A percentile compares a stretch with the other conserved stretches of the same genome.
Conservation (phyloP, 2,113 vertebrate species). For the Lamprologus speciosus region DNA sequence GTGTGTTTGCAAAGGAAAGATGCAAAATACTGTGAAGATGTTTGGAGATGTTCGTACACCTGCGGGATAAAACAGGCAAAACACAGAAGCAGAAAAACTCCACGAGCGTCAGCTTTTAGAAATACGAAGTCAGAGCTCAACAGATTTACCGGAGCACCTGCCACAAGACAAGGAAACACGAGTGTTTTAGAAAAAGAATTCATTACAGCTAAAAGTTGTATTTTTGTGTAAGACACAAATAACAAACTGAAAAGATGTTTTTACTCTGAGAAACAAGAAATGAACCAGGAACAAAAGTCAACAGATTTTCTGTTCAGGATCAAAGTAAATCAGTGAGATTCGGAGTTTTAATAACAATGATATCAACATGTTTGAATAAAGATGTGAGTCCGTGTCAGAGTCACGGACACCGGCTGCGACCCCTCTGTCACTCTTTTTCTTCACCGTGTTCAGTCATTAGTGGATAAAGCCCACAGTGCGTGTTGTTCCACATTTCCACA, state of each 20-base stretch:
- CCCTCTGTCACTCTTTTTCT: background rate
- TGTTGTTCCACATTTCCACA: background rate
- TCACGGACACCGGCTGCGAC: background rate
- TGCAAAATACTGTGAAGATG: background rate
- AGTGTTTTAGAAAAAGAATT: background rate
- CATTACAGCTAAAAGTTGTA: background rate
- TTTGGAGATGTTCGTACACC: accelerated
- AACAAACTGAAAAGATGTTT: background rate
- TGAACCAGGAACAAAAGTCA: background rate
- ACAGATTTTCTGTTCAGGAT: accelerated
- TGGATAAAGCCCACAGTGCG: background rate
- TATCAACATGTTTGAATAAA: accelerated
- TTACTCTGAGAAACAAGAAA: background rate
- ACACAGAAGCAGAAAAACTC: background rate
- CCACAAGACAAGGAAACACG: background rate
- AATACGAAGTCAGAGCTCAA: background rate
- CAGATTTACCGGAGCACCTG: background rate
- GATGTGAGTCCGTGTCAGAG: background rate
- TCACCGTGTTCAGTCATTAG: background rate
- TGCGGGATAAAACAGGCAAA: background rate
- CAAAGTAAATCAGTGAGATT: background rate
- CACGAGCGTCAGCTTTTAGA: accelerated
- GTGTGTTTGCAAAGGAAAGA: background rate
- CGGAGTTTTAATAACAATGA: accelerated
- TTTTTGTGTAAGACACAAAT: accelerated